Conservation (phyloP, 2,113 vertebrate species). For the Neolamprologus sp. region DNA sequence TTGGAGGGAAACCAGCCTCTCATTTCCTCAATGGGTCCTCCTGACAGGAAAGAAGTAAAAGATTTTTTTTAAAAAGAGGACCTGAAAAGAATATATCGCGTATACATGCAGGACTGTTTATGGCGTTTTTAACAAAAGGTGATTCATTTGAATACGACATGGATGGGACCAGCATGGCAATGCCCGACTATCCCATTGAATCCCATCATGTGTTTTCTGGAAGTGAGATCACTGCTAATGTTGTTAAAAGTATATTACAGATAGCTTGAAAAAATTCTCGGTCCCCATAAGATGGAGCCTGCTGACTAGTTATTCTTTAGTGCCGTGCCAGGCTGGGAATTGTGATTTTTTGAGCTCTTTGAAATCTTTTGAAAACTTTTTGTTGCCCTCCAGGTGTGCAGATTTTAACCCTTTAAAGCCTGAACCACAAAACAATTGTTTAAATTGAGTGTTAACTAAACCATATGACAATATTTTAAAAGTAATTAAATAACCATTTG, state of each 20-base stretch:
- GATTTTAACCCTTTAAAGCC: background rate
- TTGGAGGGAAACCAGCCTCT: constrained; percentile 6
- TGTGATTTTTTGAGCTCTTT: background rate
- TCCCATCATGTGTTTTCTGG: background rate
- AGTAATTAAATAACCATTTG: background rate
- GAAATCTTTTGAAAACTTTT: background rate
- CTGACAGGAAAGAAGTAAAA: background rate
- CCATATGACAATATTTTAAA: background rate
- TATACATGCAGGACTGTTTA: background rate
- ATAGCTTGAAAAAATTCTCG: background rate
- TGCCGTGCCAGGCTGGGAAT: background rate
- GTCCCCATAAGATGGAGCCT: background rate
- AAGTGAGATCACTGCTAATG: background rate
- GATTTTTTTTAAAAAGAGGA: background rate
- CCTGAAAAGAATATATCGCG: background rate
- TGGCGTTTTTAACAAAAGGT: background rate
- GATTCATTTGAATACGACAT: background rate
- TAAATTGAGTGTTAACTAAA: background rate
- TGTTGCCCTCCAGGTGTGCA: background rate
- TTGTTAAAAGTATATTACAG: background rate
- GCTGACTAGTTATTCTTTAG: background rate
- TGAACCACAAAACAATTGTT: background rate
- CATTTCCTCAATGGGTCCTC: background rate
- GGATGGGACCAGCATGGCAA: background rate
- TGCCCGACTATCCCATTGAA: background rate